phyloP scores from a whole-genome alignment of 2,888 invertebrate genomes.

The Ennomos erosarius region DNA sequence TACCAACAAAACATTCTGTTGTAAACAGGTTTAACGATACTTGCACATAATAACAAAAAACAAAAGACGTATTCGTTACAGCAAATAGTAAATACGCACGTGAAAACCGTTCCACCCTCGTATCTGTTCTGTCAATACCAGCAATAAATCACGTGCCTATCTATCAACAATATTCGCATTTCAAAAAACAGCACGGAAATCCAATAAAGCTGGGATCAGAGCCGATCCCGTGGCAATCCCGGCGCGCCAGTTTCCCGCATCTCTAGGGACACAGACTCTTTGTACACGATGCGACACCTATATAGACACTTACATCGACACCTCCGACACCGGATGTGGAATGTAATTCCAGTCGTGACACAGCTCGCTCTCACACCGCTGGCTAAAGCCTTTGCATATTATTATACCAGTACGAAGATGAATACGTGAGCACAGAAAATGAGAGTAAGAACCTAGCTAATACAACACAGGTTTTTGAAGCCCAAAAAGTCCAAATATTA shows the following conservation, averaged over 20 bases:
- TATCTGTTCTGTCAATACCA: background rate
- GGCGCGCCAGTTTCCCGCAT: conserved; percentile 1
- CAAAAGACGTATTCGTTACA: no score
- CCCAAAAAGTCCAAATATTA: no score
- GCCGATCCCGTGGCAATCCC: conserved; percentile 11
- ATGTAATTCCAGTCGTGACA: conserved; percentile 20
- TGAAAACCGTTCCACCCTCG: background rate
- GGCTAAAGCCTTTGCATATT: conserved; percentile 1
- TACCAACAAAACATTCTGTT: no score
- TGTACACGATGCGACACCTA: conserved; percentile 1
- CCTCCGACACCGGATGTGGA: conserved; percentile 13
- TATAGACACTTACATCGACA: conserved; percentile 3
- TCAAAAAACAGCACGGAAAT: conserved; percentile 26
- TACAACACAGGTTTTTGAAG: no score
- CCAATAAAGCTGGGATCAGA: conserved; percentile 21
- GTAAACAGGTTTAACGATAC: no score
- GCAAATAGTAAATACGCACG: background rate
- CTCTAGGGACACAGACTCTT: conserved; percentile 5
- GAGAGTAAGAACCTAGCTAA: no score
- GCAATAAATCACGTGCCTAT: conserved; percentile 15
- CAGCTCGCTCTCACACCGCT: conserved; percentile 6
- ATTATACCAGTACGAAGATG: background rate
- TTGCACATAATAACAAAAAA: no score
- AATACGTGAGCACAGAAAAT: no score
- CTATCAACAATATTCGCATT: conserved; percentile 26